phyloP scores from a whole-genome alignment of 1,140 invertebrate genomes.

The Sitodiplosis mosellana region DNA sequence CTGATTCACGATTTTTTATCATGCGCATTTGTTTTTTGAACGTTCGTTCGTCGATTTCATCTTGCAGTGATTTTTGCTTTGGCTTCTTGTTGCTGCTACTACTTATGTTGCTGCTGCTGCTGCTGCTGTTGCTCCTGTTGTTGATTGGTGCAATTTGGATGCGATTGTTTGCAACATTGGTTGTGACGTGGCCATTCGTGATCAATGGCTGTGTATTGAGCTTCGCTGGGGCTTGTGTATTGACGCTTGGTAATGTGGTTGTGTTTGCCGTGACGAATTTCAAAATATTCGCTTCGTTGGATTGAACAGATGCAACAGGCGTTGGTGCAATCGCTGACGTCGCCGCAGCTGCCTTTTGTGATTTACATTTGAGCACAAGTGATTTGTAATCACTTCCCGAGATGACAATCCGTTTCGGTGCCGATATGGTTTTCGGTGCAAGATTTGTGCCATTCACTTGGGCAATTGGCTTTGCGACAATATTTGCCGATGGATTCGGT shows the following conservation, averaged over 20 bases:
- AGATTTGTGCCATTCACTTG: constrained; percentile 2
- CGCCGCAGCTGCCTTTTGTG: constrained; percentile 13
- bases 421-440: constrained; percentile 2
- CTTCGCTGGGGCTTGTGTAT: not conserved
- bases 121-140: constrained; percentile 2
- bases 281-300: not conserved
- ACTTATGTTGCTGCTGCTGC: not conserved
- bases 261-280: not conserved
- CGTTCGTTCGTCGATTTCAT: constrained; percentile 31
- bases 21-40: constrained; percentile 72
- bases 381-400: constrained; percentile 29
- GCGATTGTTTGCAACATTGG: constrained; percentile 1
- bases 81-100: not conserved
- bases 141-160: constrained; percentile 2
- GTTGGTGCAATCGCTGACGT: constrained; percentile 12
- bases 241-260: not conserved
- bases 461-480: too few relatives aligned
- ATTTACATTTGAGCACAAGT: constrained; percentile 26
- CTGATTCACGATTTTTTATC: constrained; percentile 82
- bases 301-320: constrained; percentile 1
- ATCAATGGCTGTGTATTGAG: not conserved
- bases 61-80: constrained; percentile 7
- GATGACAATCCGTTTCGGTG: constrained; percentile 28
- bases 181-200: too few relatives aligned
- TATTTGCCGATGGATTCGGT: not conserved